A percentile compares a stretch with the other conserved stretches of the same genome.
Conservation (phyloP, 53 echinoderm and acorn worm genomes). For the Luidia sarsii region DNA sequence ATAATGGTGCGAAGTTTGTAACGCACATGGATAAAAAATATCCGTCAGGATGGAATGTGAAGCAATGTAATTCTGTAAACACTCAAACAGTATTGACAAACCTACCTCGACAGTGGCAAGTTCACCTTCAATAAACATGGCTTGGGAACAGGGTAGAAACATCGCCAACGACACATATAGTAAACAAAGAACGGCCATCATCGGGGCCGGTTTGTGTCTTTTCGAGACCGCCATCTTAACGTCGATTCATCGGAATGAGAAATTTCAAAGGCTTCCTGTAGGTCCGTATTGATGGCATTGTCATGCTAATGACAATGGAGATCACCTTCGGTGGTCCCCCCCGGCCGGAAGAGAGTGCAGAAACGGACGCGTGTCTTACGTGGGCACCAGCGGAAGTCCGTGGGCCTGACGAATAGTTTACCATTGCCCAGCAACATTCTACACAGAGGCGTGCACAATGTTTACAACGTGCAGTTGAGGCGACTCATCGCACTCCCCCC, state of each 20-base stretch:
- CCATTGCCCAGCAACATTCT: constrained; percentile 27
- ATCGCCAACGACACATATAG: neutral
- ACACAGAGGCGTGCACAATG: neutral
- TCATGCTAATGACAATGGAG: too few species aligned
- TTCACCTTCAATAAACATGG: constrained; percentile 59
- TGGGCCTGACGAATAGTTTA: constrained; percentile 13
- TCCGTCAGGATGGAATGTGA: too few species aligned
- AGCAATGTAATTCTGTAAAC: too few species aligned
- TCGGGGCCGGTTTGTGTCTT: neutral
- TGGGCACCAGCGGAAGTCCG: too few species aligned
- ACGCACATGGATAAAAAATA: too few species aligned
- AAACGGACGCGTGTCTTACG: too few species aligned
- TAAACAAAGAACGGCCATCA: neutral
- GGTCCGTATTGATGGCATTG: neutral
- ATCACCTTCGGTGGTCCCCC: constrained; percentile 9
- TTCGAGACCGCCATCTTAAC: constrained; percentile 8
- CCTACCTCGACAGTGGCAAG: constrained; percentile 51
- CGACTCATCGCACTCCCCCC: too few species aligned
- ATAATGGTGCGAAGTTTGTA: too few species aligned
- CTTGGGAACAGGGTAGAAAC: neutral
- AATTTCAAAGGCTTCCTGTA: neutral
- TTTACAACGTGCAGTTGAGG: neutral
- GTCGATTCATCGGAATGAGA: neutral
- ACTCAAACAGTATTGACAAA: neutral
- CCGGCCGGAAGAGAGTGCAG: neutral